These are phyloP conservation scores for Erebia aethiops DNA, from an alignment of 2,888 invertebrate genomes.

Conservation along the genomic window DNA sequence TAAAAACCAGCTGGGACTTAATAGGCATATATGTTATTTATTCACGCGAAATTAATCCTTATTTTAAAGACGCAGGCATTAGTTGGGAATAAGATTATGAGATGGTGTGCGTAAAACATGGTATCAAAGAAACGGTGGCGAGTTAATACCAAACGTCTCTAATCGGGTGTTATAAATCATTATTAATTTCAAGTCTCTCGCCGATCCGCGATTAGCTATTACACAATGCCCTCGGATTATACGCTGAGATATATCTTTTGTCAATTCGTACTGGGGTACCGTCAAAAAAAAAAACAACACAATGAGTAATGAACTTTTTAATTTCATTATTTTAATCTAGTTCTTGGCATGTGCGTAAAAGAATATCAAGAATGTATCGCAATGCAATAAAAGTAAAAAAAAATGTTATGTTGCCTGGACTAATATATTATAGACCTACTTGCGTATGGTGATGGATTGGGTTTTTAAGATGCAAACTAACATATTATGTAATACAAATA, in stretches of 20 bases:
- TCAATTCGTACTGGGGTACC: constrained; percentile 76
- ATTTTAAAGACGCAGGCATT: constrained; percentile 27
- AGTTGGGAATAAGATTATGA: constrained; percentile 19
- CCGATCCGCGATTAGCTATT: constrained; percentile 80
- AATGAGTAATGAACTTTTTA: not conserved
- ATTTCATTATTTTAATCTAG: no score
- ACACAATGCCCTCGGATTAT: constrained; percentile 80
- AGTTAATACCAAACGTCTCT: constrained; percentile 67
- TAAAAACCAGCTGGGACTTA: constrained; percentile 27
- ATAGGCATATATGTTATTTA: not conserved
- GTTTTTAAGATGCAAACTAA: no score
- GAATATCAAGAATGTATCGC: no score
- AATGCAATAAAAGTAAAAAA: no score
- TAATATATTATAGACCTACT: no score
- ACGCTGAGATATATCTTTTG: constrained; percentile 79
- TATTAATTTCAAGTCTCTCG: constrained; percentile 75
- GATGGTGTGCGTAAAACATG: constrained; percentile 34
- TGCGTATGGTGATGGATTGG: no score
- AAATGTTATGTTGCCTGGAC: no score
- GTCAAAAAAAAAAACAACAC: constrained; percentile 46
- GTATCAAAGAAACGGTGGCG: constrained; percentile 57
- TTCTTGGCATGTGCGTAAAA: no score
- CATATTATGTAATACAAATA: no score
- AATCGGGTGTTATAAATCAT: constrained; percentile 81
- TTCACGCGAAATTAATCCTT: constrained; percentile 30